Evolutionary conservation across 2,113 vertebrate genomes (phyloP), one percentile per base, ranked within the genome.

Genomic region (Lepisosteus osseus): DNA sequence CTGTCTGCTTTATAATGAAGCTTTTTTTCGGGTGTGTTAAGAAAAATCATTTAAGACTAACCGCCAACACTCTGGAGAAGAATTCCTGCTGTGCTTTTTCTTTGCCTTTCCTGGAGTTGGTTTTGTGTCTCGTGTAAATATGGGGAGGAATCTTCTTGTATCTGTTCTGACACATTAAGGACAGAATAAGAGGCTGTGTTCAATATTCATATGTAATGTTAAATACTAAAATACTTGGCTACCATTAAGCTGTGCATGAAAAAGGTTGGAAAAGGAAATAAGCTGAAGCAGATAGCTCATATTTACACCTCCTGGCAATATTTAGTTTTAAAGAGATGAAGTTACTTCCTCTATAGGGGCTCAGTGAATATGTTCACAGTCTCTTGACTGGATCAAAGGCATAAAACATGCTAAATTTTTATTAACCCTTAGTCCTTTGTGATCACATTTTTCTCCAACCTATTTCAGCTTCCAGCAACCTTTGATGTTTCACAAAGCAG

Each of bases 311-410:
- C 15, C 57, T 40, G 69, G 43, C 43, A 45, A 62, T 51, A 59
- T 47, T 62, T 17, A 44, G 17, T 61, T 70, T 62, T 43, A 59
- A 59, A 70, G 69, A 57, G 42, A 51, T 41, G 7, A 42, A 42
- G 29, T 65, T 42, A 65, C 44, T 66, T 42, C n/a, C 13, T 66
- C 44, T 42, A 66, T 14, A 66, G 41, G 42, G n/a, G 64, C 13
- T 44, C n/a, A 42, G 43, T 45, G 64, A 66, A 6, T 17, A 41
- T 41, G 17, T 13, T 11, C 51, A 41, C 51, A 55, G 2, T 41
- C 15, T 51, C 29, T 67, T 68, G 6, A 68, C 15, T 29, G n/a
- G n/a, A 68, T 68, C 66, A 68, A 68, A 68, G 67, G 15, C 51
- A 56, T 29, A 68, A 56, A 41, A 47, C 54, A 17, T 11, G 47